These are phyloP conservation scores for Trichopria drosophilae DNA, from an alignment of 2,888 invertebrate genomes.

Conservation along the genomic window DNA sequence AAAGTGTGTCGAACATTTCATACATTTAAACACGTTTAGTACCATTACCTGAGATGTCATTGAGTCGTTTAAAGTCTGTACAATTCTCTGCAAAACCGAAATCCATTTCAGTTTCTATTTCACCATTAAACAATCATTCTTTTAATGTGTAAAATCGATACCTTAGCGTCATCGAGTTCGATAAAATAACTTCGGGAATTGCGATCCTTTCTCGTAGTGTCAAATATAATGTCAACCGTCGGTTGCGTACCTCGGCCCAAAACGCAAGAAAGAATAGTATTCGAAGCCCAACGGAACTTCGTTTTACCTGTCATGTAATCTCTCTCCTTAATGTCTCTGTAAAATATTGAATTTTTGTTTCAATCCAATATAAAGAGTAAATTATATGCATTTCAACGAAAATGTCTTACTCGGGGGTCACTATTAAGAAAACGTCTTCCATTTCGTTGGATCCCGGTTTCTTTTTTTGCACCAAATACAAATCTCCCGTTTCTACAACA, in stretches of 20 bases:
- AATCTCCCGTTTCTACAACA: constrained; percentile 46
- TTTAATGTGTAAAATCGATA: constrained; percentile 36
- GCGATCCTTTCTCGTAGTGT: constrained; percentile 65
- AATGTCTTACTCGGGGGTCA: constrained; percentile 53
- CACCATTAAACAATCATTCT: constrained; percentile 1
- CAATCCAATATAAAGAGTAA: constrained; percentile 1
- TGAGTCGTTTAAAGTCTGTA: constrained; percentile 58
- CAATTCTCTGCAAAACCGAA: constrained; percentile 57
- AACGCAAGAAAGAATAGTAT: constrained; percentile 51
- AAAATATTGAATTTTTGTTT: constrained; percentile 26
- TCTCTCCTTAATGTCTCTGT: constrained; percentile 61
- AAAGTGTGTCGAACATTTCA: constrained; percentile 68
- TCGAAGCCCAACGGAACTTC: constrained; percentile 54
- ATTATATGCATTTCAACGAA: neutral
- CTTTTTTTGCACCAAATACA: constrained; percentile 56
- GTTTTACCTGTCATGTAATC: constrained; percentile 57
- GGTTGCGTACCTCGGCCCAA: constrained; percentile 56
- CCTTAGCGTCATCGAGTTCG: constrained; percentile 63
- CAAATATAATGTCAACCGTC: constrained; percentile 65
- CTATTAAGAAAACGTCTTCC: constrained; percentile 59
- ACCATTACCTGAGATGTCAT: constrained; percentile 59
- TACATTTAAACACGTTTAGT: constrained; percentile 60
- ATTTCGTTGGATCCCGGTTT: constrained; percentile 49
- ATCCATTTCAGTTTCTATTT: too few species aligned
- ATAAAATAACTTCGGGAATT: constrained; percentile 64